These are phyloP conservation scores for Cantharis flavilabris DNA, from an alignment of 2,888 invertebrate genomes.

Conservation along the genomic window DNA sequence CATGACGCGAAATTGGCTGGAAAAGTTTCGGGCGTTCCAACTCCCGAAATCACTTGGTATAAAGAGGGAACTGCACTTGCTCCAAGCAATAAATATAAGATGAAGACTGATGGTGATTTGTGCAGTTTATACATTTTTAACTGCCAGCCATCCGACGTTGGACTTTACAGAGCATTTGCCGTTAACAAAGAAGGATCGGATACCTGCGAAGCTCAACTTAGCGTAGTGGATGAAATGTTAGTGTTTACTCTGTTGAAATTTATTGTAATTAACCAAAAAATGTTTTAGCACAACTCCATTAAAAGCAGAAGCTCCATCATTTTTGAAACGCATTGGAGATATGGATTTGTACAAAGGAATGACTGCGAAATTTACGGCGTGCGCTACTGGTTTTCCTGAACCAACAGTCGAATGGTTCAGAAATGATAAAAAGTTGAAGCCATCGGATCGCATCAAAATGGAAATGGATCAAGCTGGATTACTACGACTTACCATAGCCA, in stretches of 20 bases:
- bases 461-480: constrained; percentile 83
- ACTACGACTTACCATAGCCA: constrained; percentile 77
- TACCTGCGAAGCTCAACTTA: constrained; percentile 72
- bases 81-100: constrained; percentile 72
- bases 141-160: constrained; percentile 70
- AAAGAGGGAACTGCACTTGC: constrained; percentile 77
- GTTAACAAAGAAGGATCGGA: constrained; percentile 81
- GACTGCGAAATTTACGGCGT: constrained; percentile 92
- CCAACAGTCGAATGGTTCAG: constrained; percentile 88
- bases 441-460: constrained; percentile 80
- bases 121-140: constrained; percentile 76
- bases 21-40: constrained; percentile 78
- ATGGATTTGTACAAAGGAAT: constrained; percentile 85
- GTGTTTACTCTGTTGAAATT: constrained; percentile 43
- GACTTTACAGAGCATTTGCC: constrained; percentile 77
- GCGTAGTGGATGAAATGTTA: constrained; percentile 84
- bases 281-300: constrained; percentile 68
- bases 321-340: constrained; percentile 88
- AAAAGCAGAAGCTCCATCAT: constrained; percentile 82
- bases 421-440: constrained; percentile 77
- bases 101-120: constrained; percentile 79
- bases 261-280: neutral
- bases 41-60: constrained; percentile 86
- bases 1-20: constrained; percentile 84
- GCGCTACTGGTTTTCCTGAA: constrained; percentile 84